Evolutionary conservation across 1,140 invertebrate genomes (phyloP), one percentile per base, ranked within the genome.

Genomic region (Drosophila bocki): DNA sequence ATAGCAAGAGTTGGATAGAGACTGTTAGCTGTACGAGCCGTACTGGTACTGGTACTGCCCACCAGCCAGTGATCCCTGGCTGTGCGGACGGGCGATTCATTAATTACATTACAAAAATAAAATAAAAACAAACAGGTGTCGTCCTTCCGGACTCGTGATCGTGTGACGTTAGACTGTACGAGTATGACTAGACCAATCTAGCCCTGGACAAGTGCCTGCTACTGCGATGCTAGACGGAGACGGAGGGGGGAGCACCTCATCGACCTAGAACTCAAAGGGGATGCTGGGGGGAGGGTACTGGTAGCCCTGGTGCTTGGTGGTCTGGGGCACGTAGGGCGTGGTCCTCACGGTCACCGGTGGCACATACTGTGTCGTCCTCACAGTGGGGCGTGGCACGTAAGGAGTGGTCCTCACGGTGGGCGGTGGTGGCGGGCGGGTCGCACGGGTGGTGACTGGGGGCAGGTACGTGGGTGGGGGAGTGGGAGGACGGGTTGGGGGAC

Each of bases 231-330:
- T 90, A 90, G 82, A 85, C 80, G 80, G 58, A 65, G 80, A 78
- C 72, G 81, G 75, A 78, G 80, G 32, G 7, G 19, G 53, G 35
- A 56, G 53, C 53, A 56, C 53, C 53, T 56, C 53, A 65, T 77
- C 74, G 65, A 67, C 59, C 84, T 93, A 93, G 64, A 91, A 93
- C 32, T 87, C 91, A 77, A 93, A 94, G 61, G 85, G 93, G 79
- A 92, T 91, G 84, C 71, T 91, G 35, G 94, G 93, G 56, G 61
- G 82, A 13, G 93, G 93, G 67, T 94, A 94, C 22, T 91, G 82
- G 78, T 94, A 94, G 29, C 94, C 93, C 74, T 77, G 41, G 53
- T 75, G 70, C 68, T 84, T 88, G 59, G 81, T 91, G 50, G 83
- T 71, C 61, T 63, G 85, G 78, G 88, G 80, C 76, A 91, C 68